A percentile compares a stretch with the other conserved stretches of the same genome.
phyloP scores from a whole-genome alignment of 23 tunicate genomes.

The Pegea sp. region DNA sequence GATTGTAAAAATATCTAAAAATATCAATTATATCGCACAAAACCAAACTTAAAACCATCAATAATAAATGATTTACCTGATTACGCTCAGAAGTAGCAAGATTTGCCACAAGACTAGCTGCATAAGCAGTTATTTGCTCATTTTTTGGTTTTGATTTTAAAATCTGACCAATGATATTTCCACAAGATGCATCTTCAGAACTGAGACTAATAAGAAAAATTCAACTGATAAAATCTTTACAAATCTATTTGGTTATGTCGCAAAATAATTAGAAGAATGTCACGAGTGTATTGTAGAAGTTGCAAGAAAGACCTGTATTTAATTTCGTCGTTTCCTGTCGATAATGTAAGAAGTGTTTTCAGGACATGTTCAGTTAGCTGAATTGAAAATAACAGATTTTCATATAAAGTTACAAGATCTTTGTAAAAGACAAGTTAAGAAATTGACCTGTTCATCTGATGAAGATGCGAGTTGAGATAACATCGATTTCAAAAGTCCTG shows the following conservation, averaged over 20 bases:
- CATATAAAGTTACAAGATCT: no score
- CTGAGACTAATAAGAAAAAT: slow-evolving; percentile 27
- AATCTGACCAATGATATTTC: slow-evolving; percentile 37
- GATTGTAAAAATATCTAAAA: slow-evolving; percentile 37
- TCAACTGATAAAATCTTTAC: no score
- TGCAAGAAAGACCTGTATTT: slow-evolving; percentile 82
- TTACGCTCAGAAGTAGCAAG: slow-evolving; percentile 43
- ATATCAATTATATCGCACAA: background rate
- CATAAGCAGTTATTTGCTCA: slow-evolving; percentile 33
- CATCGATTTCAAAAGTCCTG: slow-evolving; percentile 14
- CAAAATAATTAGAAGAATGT: no score
- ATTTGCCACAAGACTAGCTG: slow-evolving; percentile 59
- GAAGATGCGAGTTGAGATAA: slow-evolving; percentile 18
- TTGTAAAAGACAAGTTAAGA: background rate
- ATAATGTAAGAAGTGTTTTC: slow-evolving; percentile 30
- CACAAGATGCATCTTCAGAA: slow-evolving; percentile 76
- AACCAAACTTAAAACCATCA: background rate
- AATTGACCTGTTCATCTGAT: slow-evolving; percentile 50
- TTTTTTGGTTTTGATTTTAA: slow-evolving; percentile 33
- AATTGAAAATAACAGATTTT: no score
- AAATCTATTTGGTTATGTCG: no score
- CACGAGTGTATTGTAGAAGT: no score
- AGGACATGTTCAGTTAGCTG: slow-evolving; percentile 70
- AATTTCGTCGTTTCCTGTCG: slow-evolving; percentile 49
- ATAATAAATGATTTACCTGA: slow-evolving; percentile 19